Evolutionary conservation across 2,113 vertebrate species (phyloP).

Genomic region (Alectura lathami): DNA sequence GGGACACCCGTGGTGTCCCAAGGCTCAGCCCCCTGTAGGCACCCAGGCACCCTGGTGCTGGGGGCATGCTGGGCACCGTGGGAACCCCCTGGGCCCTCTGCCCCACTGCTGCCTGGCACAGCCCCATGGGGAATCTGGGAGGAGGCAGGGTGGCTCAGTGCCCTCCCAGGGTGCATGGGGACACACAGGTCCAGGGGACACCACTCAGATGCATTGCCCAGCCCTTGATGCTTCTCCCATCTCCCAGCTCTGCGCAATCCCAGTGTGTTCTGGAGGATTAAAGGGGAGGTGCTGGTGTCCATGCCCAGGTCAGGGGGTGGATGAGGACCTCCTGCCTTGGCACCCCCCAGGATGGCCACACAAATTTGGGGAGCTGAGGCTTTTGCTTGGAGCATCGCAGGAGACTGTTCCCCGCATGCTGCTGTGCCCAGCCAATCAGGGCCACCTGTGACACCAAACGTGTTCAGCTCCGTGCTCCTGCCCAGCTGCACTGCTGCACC

Average conservation of each 20-base stretch:
- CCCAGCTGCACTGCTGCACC: not conserved
- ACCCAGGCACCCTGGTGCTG: not conserved
- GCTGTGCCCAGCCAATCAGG: not conserved
- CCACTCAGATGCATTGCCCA: not conserved
- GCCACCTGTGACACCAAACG: not conserved
- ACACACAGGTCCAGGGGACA: not conserved
- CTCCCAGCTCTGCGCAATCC: not conserved
- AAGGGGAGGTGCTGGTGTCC: not conserved
- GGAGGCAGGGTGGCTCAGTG: not conserved
- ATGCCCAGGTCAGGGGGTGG: not conserved
- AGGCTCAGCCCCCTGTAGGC: not conserved
- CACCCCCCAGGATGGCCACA: rapidly evolving
- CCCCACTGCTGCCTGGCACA: not conserved
- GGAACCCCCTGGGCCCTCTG: not conserved
- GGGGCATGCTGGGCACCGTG: rapidly evolving
- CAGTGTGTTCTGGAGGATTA: not conserved
- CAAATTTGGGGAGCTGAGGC: not conserved
- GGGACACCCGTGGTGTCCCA: not conserved
- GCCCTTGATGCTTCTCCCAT: not conserved
- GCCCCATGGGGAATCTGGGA: not conserved
- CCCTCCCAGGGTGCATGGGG: not conserved
- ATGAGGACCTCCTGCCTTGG: not conserved
- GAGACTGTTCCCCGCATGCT: not conserved
- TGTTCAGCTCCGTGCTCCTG: rapidly evolving
- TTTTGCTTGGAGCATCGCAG: not conserved